A percentile compares a stretch with the other conserved stretches of the same genome.
These are phyloP conservation scores for Hydrocynus forskahlii DNA, from an alignment of 2,797 vertebrate species.

Conservation along the genomic window DNA sequence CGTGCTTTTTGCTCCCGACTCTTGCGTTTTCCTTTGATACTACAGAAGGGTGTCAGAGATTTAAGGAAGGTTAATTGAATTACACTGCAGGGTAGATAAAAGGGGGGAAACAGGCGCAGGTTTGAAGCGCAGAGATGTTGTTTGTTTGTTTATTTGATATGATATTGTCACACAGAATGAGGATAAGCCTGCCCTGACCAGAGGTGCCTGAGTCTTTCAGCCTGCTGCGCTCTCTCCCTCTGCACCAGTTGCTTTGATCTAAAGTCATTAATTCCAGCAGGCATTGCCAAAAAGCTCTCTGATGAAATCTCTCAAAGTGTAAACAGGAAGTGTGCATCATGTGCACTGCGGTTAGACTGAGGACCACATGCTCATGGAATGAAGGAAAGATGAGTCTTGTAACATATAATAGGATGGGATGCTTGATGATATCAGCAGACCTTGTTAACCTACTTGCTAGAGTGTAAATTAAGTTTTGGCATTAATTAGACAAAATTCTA, in stretches of 20 bases:
- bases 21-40: conserved; percentile 46
- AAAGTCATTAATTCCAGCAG: conserved; percentile 63
- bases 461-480: conserved; percentile 38
- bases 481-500: conserved; percentile 29
- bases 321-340: conserved; percentile 64
- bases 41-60: neutral
- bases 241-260: conserved; percentile 54
- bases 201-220: conserved; percentile 45
- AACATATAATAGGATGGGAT: neutral
- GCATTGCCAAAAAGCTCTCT: conserved; percentile 67
- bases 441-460: conserved; percentile 11
- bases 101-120: conserved; percentile 2
- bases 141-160: conserved; percentile 50
- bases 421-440: conserved; percentile 26
- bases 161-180: conserved; percentile 50
- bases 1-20: conserved; percentile 55
- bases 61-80: conserved; percentile 59
- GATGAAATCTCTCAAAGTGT: conserved; percentile 61
- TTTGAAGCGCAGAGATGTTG: conserved; percentile 53
- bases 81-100: conserved; percentile 32
- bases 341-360: conserved; percentile 39
- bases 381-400: neutral
- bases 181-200: conserved; percentile 62
- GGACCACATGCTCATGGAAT: neutral
- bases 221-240: neutral